phyloP scores from a whole-genome alignment of 2,797 vertebrate species.

The Cygnus olor region DNA sequence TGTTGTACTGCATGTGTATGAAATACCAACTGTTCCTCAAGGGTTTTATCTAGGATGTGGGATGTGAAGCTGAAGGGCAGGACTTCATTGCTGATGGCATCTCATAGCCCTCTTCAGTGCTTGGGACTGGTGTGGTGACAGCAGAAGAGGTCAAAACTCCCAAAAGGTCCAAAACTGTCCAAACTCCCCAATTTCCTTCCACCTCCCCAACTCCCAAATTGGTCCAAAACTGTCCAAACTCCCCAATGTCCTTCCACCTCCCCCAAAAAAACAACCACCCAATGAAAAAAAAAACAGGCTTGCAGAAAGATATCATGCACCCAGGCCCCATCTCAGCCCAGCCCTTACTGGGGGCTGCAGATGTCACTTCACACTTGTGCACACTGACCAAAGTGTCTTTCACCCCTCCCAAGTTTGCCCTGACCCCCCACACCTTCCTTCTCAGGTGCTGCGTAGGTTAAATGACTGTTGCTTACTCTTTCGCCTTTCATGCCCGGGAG shows the following conservation, averaged over 20 bases:
- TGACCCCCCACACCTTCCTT: not conserved
- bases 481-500: constrained; percentile 83
- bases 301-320: not conserved
- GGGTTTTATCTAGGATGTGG: not conserved
- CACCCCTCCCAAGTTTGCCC: not conserved
- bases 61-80: not conserved
- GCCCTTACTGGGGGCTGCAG: not conserved
- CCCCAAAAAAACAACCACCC: too few species aligned
- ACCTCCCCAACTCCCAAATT: too few species aligned
- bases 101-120: not conserved
- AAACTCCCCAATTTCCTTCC: not conserved
- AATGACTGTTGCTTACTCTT: constrained; percentile 77
- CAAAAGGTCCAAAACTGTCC: too few species aligned
- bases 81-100: not conserved
- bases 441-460: not conserved
- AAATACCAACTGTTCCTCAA: not conserved
- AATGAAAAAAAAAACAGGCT: not conserved
- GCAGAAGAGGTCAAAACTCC: too few species aligned
- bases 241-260: not conserved
- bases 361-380: not conserved
- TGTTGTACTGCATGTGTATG: rapidly evolving
- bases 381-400: not conserved
- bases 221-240: not conserved
- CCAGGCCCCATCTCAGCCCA: not conserved
- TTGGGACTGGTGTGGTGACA: not conserved